Conservation (phyloP, 2,888 invertebrate genomes). For the Limnephilus lunatus region DNA sequence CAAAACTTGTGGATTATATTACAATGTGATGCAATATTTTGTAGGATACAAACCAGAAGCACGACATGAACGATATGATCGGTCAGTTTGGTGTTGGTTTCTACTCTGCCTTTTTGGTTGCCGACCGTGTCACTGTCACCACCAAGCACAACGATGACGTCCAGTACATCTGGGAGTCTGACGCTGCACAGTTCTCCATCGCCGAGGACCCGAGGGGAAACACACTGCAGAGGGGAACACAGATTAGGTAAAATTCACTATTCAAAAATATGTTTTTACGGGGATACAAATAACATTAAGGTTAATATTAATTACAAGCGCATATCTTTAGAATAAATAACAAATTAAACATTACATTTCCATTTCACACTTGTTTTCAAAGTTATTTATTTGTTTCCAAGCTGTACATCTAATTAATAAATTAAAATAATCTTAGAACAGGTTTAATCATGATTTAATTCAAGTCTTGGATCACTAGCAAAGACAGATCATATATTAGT, state of each 20-base stretch:
- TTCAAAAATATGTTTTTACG: neutral
- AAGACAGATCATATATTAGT: too few species aligned
- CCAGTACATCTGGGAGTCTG: conserved; percentile 99
- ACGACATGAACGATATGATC: conserved; percentile 96
- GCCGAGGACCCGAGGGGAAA: conserved; percentile 96
- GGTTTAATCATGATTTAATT: too few species aligned
- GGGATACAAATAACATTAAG: neutral
- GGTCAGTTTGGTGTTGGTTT: conserved; percentile 99
- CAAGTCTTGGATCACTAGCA: too few species aligned
- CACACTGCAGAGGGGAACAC: conserved; percentile 93
- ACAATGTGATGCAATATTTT: neutral
- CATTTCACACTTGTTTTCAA: too few species aligned
- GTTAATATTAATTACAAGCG: neutral
- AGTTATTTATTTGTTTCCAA: too few species aligned
- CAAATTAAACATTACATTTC: too few species aligned
- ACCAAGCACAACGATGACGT: conserved; percentile 95
- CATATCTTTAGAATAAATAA: neutral
- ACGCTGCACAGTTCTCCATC: conserved; percentile 92
- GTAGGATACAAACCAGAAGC: conserved; percentile 61
- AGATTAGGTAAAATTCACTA: conserved; percentile 80
- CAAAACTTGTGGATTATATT: neutral
- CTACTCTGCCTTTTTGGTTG: conserved; percentile 98
- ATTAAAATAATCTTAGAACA: too few species aligned
- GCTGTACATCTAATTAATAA: too few species aligned
- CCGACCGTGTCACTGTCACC: conserved; percentile 96